phyloP scores from a whole-genome alignment of 2,888 invertebrate genomes.

The Brachyopa scutellaris region DNA sequence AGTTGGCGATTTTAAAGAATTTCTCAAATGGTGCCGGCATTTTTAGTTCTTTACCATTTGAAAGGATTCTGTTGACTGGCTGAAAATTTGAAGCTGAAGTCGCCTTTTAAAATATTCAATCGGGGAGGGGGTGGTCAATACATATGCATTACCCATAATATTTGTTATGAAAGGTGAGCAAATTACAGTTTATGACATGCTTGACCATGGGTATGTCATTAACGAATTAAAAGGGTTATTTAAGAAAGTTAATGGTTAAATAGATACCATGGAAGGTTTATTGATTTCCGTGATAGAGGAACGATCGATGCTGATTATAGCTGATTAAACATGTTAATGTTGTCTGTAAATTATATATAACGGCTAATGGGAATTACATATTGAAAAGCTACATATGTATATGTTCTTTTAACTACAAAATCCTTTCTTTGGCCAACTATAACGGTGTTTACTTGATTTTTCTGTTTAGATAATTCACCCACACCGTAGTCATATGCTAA shows the following conservation, averaged over 20 bases:
- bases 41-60: background rate
- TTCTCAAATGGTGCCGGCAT: conserved; percentile 54
- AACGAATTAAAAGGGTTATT: background rate
- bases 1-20: conserved; percentile 75
- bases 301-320: background rate
- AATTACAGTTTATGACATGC: conserved; percentile 11
- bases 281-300: too few species aligned
- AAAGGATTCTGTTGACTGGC: background rate
- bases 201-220: conserved; percentile 4
- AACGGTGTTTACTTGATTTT: too few species aligned
- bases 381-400: too few species aligned
- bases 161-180: background rate
- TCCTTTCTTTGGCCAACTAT: too few species aligned
- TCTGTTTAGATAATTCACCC: too few species aligned
- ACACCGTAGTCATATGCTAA: too few species aligned
- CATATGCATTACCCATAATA: background rate
- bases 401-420: too few species aligned
- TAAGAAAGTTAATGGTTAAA: background rate
- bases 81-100: background rate
- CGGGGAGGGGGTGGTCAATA: background rate
- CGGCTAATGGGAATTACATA: too few species aligned
- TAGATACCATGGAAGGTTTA: too few species aligned
- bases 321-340: background rate
- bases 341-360: too few species aligned
- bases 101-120: background rate